Percentiles rank a stretch among this genome's conserved stretches.
Evolutionary conservation across 2,888 invertebrate genomes (phyloP).

Genomic region (Troides aeacus): DNA sequence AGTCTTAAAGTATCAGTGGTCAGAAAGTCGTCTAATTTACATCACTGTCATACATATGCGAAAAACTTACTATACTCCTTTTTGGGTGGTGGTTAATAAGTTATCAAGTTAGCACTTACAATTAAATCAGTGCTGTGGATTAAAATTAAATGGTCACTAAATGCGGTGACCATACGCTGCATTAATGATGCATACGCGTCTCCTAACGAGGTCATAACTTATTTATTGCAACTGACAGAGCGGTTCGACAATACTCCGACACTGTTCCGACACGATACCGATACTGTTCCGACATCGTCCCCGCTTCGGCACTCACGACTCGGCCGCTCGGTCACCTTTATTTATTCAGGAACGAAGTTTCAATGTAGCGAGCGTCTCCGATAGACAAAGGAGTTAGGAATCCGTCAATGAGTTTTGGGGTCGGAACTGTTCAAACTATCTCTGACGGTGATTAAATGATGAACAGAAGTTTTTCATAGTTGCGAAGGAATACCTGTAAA

Average conservation of each 20-base stretch:
- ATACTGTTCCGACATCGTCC: slow-evolving; percentile 1
- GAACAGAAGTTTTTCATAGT: background rate
- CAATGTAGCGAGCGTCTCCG: slow-evolving; percentile 4
- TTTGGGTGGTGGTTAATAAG: too few species aligned
- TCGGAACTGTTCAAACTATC: slow-evolving; percentile 3
- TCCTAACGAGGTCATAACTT: slow-evolving; percentile 9
- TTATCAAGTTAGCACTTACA: too few species aligned
- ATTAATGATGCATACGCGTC: slow-evolving; percentile 16
- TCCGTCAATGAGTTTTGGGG: slow-evolving; percentile 1
- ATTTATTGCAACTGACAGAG: slow-evolving; percentile 16
- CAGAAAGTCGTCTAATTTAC: too few species aligned
- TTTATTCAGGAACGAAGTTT: slow-evolving; percentile 16
- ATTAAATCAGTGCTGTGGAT: slow-evolving; percentile 13
- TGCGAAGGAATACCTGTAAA: too few species aligned
- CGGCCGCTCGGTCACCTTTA: slow-evolving; percentile 6
- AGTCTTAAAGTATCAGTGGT: too few species aligned
- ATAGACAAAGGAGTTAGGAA: slow-evolving; percentile 16
- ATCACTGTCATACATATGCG: too few species aligned
- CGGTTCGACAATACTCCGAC: background rate
- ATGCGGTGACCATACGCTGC: background rate
- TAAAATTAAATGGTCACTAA: slow-evolving; percentile 9
- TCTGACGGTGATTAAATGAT: slow-evolving; percentile 6
- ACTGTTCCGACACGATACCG: background rate
- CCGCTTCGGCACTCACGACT: slow-evolving; percentile 5
- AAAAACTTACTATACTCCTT: too few species aligned